Base-by-base conservation (phyloP, 2,797 vertebrate genomes). In the Sebastes trivittatus region DNA sequence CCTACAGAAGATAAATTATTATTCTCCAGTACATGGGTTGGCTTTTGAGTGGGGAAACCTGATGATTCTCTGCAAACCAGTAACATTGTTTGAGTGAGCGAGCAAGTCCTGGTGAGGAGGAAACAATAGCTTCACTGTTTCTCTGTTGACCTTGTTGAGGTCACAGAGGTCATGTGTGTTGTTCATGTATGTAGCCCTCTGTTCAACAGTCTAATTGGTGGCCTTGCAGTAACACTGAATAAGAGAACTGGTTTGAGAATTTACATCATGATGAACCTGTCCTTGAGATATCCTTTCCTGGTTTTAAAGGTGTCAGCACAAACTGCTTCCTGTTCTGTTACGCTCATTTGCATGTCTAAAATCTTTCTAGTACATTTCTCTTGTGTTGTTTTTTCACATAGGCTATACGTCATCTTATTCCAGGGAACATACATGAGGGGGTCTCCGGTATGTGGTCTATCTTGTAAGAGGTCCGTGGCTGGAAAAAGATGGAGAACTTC, bases 121-220 rank as follows among this genome's bases (percentile, higher is more conserved):
- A 61, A 82, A 83, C 85, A 87, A 79, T 77, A 63, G 42, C 14
- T 66, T 71, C 20, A 60, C 76, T 81, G 79, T 92, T 22, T 63
- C 46, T 66, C 11, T 46, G 63, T 64, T 30, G 36, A 46, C 65
- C 25, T 72, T 72, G 55, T 68, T 25, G 4, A 36, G n/a, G 46
- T 75, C 42, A 38, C 3, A 36, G 52, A 76, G 80, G 75, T 73
- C 56, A 77, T 27, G 20, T 1, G 1, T 78, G 64, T 55, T 67
- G 11, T 55, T 13, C 20, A 36, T 80, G 56, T 59, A 25, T 67
- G 56, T 68, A 22, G 14, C 11, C 64, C 16, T 80, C 34, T 84
- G 66, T 82, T 68, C 60, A 29, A 10, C 49, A 6, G 32, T 36
- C 23, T 34, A 77, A 70, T 20, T 46, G 58, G 78, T 29, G 55